Evolutionary conservation across 2,797 vertebrate species (phyloP).

Genomic region (Spheniscus humboldti): DNA sequence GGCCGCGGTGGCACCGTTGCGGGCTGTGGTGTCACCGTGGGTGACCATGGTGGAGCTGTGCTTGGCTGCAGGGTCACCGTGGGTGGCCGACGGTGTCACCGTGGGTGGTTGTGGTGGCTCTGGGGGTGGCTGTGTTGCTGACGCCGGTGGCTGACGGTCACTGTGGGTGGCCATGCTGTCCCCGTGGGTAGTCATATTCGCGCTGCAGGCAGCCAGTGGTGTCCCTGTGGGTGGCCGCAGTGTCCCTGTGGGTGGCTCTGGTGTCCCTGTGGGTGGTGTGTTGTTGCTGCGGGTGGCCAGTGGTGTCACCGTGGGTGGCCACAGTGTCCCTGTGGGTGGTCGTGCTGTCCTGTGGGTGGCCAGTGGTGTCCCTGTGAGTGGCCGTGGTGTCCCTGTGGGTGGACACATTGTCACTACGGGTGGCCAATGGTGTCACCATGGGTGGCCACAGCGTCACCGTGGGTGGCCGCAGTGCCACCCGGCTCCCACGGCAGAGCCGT

Average conservation of each 20-base stretch:
- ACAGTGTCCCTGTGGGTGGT: too few relatives aligned
- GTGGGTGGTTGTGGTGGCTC: neutral
- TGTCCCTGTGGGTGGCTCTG: too few relatives aligned
- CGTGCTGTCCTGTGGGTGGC: neutral
- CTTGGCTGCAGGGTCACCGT: neutral
- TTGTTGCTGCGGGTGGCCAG: too few relatives aligned
- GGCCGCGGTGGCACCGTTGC: neutral
- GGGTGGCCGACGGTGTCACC: too few relatives aligned
- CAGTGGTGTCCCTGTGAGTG: neutral
- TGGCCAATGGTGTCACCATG: neutral
- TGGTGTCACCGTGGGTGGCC: too few relatives aligned
- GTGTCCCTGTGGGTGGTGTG: too few relatives aligned
- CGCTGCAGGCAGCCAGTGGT: neutral
- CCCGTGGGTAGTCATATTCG: too few relatives aligned
- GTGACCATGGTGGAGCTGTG: too few relatives aligned
- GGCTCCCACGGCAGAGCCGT: neutral
- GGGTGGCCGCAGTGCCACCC: neutral
- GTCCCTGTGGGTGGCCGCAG: too few relatives aligned
- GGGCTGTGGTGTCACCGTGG: neutral
- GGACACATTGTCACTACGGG: neutral
- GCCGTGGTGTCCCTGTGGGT: neutral
- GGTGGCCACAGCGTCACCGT: neutral
- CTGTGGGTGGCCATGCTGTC: neutral
- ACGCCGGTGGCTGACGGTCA: neutral
- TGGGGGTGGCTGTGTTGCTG: neutral